These are phyloP conservation scores for Polydesmus complanatus DNA, from an alignment of 2,888 invertebrate genomes.

Conservation along the genomic window DNA sequence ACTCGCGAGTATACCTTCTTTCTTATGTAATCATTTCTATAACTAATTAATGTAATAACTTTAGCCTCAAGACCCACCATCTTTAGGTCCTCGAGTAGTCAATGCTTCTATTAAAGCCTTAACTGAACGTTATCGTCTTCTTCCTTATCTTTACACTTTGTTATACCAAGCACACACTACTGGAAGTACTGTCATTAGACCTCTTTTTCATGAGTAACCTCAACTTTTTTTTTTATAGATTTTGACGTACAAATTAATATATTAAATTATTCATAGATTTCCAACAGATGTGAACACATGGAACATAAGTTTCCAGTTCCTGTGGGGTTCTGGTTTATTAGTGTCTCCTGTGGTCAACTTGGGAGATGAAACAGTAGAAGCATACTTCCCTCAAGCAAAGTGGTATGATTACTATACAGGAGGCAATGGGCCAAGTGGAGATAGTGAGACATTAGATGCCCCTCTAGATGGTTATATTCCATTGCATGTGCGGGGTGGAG, in stretches of 20 bases:
- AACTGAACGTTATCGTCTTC: constrained; percentile 30
- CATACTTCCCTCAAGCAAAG: constrained; percentile 26
- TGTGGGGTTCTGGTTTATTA: constrained; percentile 34
- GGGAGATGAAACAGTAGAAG: constrained; percentile 25
- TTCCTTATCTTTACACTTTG: constrained; percentile 37
- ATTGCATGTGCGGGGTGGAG: constrained; percentile 25
- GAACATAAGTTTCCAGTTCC: constrained; percentile 26
- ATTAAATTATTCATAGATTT: no score
- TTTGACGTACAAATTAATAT: not conserved
- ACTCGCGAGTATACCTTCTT: no score
- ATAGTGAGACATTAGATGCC: constrained; percentile 14
- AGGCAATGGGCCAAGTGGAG: not conserved
- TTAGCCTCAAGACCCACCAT: constrained; percentile 15
- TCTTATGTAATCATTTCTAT: not conserved
- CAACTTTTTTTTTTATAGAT: not conserved
- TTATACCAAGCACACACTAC: constrained; percentile 29
- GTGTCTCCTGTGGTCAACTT: constrained; percentile 26
- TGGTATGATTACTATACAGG: constrained; percentile 27
- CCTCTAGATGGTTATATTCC: constrained; percentile 21
- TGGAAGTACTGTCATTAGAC: constrained; percentile 31
- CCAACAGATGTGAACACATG: constrained; percentile 24
- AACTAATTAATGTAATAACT: no score
- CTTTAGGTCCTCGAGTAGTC: constrained; percentile 9
- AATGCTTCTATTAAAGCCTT: constrained; percentile 10
- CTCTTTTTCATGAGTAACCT: constrained; percentile 30